Percentiles rank a stretch among this genome's conserved stretches.
Conservation (phyloP, 2,113 vertebrate species). For the Cochlearius cochlearius region DNA sequence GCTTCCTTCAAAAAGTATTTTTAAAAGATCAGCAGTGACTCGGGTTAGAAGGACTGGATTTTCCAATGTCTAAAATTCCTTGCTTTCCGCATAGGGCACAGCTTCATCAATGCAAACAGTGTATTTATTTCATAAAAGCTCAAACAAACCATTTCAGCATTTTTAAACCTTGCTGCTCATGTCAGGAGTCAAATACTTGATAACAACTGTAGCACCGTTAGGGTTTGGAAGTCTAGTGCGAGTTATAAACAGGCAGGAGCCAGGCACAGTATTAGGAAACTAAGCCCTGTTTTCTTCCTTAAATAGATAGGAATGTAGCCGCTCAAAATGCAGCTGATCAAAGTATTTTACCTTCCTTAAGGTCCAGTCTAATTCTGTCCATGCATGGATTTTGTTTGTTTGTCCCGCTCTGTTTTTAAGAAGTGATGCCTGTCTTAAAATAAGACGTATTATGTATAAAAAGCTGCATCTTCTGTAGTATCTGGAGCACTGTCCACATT, state of each 20-base stretch:
- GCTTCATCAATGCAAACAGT: not conserved
- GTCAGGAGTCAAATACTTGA: not conserved
- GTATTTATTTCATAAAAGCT: not conserved
- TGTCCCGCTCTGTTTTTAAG: not conserved
- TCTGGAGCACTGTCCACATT: not conserved
- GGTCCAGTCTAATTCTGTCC: not conserved
- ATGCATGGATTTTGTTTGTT: not conserved
- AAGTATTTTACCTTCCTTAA: not conserved
- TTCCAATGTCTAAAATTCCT: not conserved
- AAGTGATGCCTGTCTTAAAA: not conserved
- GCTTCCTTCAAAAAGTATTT: not conserved
- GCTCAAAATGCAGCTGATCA: not conserved
- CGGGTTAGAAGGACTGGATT: not conserved
- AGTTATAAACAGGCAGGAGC: not conserved
- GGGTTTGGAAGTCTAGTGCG: not conserved
- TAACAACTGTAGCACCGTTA: not conserved
- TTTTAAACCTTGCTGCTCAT: not conserved
- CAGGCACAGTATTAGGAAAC: not conserved
- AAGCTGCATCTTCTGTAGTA: not conserved
- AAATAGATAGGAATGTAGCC: not conserved
- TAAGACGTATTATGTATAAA: accelerated
- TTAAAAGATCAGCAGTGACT: not conserved
- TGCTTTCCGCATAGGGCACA: not conserved
- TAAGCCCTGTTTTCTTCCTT: not conserved
- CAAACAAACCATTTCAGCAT: not conserved